Conservation (phyloP, 2,113 vertebrate genomes). For the Peucedramus taeniatus region DNA sequence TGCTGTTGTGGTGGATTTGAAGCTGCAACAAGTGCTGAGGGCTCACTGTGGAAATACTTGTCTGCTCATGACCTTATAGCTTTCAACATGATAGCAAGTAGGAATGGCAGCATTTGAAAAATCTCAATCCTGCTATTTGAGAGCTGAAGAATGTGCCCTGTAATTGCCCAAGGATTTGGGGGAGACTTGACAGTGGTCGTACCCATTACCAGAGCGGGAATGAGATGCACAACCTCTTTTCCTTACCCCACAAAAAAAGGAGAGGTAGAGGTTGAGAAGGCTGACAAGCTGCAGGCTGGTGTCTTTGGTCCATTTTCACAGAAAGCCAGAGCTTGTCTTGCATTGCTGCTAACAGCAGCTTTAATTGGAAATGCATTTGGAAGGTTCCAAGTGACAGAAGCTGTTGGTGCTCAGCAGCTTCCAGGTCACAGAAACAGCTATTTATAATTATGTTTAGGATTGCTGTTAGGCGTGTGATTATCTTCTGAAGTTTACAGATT, state of each 20-base stretch:
- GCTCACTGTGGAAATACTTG: background rate
- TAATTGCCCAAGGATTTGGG: background rate
- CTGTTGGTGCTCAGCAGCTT: background rate
- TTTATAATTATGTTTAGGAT: background rate
- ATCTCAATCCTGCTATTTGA: background rate
- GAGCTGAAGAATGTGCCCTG: background rate
- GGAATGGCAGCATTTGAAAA: background rate
- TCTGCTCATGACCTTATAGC: background rate
- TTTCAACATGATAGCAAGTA: background rate
- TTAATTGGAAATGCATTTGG: background rate
- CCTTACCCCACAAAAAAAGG: background rate
- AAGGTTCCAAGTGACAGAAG: background rate
- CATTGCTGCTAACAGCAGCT: background rate
- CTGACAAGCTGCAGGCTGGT: background rate
- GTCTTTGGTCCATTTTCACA: background rate
- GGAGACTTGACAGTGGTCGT: background rate
- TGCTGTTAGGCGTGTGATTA: background rate
- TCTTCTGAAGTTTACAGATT: background rate
- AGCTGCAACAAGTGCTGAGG: background rate
- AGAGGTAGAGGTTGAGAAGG: background rate
- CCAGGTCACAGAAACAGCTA: background rate
- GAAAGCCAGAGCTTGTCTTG: background rate
- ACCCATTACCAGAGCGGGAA: background rate
- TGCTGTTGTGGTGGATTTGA: background rate
- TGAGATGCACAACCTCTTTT: background rate